Conservation (phyloP, 2,113 vertebrate genomes). For the Spheniscus mendiculus region DNA sequence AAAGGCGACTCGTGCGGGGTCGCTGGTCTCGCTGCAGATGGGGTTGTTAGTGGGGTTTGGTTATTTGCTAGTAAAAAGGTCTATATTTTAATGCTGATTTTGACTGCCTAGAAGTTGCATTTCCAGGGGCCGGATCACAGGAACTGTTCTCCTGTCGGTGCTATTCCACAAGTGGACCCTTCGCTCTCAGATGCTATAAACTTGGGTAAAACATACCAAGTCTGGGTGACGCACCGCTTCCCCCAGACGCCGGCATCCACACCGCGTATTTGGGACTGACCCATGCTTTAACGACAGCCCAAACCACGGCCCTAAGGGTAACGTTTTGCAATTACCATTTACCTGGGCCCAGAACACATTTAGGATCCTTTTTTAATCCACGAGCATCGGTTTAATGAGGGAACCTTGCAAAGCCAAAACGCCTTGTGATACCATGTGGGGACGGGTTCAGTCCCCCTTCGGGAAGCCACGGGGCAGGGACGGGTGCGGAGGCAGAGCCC, state of each 20-base stretch:
- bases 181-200: rapidly evolving
- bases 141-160: neutral
- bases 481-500: neutral
- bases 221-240: rapidly evolving
- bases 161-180: neutral
- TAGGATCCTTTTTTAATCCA: neutral
- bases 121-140: rapidly evolving
- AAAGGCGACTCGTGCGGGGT: neutral
- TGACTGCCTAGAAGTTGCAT: rapidly evolving
- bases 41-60: neutral
- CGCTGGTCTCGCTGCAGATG: neutral
- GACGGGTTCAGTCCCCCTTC: rapidly evolving
- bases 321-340: rapidly evolving
- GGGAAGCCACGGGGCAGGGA: neutral
- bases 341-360: neutral
- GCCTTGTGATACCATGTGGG: rapidly evolving
- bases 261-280: neutral
- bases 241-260: neutral
- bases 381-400: rapidly evolving
- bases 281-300: neutral
- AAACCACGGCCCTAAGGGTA: rapidly evolving
- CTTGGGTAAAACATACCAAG: rapidly evolving
- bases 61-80: neutral
- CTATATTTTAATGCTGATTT: neutral
- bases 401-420: neutral